These are phyloP conservation scores for Coluber constrictor DNA, from an alignment of 2,797 vertebrate genomes.

Conservation along the genomic window DNA sequence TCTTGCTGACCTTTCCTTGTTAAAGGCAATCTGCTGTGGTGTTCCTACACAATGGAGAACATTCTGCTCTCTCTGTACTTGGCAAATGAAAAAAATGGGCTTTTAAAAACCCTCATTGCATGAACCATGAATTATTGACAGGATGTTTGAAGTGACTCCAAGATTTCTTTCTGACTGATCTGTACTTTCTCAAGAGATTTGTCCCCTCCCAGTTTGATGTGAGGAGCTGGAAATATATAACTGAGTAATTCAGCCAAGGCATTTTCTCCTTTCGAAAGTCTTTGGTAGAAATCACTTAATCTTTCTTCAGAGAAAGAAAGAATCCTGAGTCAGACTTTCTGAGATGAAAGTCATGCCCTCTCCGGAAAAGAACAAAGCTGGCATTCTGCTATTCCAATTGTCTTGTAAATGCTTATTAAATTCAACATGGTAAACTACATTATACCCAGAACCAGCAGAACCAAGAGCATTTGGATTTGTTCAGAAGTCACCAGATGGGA, in stretches of 20 bases:
- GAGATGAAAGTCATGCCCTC: neutral
- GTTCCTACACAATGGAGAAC: slow-evolving; percentile 74
- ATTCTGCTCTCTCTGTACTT: slow-evolving; percentile 73
- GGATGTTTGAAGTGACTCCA: slow-evolving; percentile 72
- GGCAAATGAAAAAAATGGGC: slow-evolving; percentile 73
- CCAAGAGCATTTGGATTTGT: neutral
- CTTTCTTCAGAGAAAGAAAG: neutral
- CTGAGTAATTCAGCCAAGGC: slow-evolving; percentile 63
- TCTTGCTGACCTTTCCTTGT: slow-evolving; percentile 59
- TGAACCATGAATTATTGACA: slow-evolving; percentile 75
- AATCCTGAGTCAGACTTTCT: neutral
- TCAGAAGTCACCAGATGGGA: neutral
- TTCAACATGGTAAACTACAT: neutral
- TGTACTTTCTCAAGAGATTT: slow-evolving; percentile 73
- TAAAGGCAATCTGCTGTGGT: slow-evolving; percentile 60
- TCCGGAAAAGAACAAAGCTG: neutral
- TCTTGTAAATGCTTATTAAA: neutral
- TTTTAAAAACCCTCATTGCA: slow-evolving; percentile 64
- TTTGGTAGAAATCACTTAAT: slow-evolving; percentile 55
- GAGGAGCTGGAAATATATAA: slow-evolving; percentile 67
- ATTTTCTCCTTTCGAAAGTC: slow-evolving; percentile 63
- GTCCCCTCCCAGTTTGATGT: slow-evolving; percentile 47
- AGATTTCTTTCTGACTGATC: slow-evolving; percentile 71
- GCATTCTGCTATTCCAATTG: neutral
- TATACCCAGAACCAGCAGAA: neutral